These are phyloP conservation scores for Pycnonotus jocosus DNA, from an alignment of 2,113 vertebrate genomes.

Conservation along the genomic window DNA sequence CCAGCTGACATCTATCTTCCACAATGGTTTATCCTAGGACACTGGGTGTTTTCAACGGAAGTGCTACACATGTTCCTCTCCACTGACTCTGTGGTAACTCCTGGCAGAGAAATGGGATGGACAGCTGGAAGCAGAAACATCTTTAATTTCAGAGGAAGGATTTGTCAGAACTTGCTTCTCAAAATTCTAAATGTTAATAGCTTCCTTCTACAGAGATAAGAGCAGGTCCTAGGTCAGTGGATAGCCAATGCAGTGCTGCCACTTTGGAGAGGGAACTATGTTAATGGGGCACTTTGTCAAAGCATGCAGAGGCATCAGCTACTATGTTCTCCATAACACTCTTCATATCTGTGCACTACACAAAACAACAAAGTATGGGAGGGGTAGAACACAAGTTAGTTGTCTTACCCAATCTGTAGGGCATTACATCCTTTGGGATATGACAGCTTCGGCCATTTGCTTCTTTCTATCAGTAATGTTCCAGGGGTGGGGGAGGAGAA, in stretches of 20 bases:
- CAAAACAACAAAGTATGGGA: not conserved
- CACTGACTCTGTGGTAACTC: not conserved
- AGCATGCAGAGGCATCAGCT: not conserved
- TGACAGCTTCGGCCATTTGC: not conserved
- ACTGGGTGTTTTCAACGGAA: not conserved
- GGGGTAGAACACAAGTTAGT: not conserved
- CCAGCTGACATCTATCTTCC: not conserved
- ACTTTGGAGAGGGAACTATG: not conserved
- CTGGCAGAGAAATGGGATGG: not conserved
- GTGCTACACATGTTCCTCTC: not conserved
- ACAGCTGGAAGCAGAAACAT: conserved; percentile 9
- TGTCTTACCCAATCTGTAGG: rapidly evolving
- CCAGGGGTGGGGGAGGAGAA: not conserved
- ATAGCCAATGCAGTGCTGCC: not conserved
- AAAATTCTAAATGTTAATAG: not conserved
- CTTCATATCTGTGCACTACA: not conserved
- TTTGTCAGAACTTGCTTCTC: not conserved
- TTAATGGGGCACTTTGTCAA: not conserved
- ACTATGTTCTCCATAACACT: not conserved
- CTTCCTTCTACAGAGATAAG: not conserved
- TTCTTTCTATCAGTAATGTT: not conserved
- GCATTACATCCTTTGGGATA: not conserved
- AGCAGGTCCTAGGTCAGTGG: not conserved
- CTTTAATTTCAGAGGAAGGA: not conserved
- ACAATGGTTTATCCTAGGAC: not conserved